Percentiles rank a stretch among this genome's conserved stretches.
phyloP scores from a whole-genome alignment of 2,797 vertebrate species.

The Phalloptychus januarius region DNA sequence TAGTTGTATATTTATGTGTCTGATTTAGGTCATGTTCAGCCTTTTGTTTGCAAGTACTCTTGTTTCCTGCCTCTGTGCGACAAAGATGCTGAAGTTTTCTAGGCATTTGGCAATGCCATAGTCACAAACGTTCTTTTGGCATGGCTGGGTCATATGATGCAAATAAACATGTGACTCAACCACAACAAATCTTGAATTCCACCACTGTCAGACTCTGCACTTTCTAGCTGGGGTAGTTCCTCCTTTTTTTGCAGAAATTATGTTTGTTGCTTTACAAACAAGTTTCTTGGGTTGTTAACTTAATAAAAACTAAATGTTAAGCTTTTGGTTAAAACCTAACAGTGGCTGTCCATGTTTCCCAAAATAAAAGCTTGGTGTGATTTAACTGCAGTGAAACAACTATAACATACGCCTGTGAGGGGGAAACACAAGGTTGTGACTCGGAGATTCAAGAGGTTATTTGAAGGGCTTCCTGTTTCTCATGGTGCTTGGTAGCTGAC shows the following conservation, averaged over 20 bases:
- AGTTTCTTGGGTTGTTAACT: neutral
- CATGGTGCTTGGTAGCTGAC: constrained; percentile 9
- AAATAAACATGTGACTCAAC: constrained; percentile 7
- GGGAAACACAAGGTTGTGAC: constrained; percentile 39
- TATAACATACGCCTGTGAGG: neutral
- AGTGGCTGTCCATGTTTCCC: neutral
- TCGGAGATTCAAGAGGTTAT: constrained; percentile 63
- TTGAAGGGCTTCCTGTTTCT: constrained; percentile 69
- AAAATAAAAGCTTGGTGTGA: constrained; percentile 13
- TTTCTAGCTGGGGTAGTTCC: neutral
- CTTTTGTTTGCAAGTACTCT: constrained; percentile 3
- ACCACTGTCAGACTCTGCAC: neutral
- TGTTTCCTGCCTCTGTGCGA: neutral
- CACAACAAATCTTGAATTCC: constrained; percentile 9
- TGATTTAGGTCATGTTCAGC: neutral
- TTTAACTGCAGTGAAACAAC: constrained; percentile 12
- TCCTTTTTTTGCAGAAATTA: neutral
- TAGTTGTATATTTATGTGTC: constrained; percentile 22
- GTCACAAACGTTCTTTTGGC: neutral
- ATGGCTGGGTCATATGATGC: neutral
- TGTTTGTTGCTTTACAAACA: neutral
- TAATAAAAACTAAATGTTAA: neutral
- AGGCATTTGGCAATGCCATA: neutral
- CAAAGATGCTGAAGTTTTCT: neutral
- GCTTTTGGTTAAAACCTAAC: neutral